Conservation (phyloP, 2,888 invertebrate species). For the Pseudoips prasinana region DNA sequence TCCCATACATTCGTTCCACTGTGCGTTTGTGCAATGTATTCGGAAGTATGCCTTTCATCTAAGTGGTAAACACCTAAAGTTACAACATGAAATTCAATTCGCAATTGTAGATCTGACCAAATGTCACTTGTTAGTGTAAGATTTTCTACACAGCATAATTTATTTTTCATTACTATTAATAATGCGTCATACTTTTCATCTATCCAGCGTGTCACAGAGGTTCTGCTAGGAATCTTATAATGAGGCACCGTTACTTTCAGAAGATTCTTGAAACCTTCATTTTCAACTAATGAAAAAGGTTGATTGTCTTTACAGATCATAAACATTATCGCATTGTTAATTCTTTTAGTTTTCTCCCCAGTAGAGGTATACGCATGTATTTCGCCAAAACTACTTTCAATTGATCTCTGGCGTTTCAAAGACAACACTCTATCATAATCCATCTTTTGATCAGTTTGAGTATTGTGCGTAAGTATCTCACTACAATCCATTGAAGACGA, state of each 20-base stretch:
- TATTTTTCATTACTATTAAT: constrained; percentile 32
- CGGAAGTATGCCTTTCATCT: constrained; percentile 43
- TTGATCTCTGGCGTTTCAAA: constrained; percentile 30
- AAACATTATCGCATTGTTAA: constrained; percentile 30
- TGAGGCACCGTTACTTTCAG: constrained; percentile 36
- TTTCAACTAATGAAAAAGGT: constrained; percentile 38
- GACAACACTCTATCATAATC: constrained; percentile 17
- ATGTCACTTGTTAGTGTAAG: constrained; percentile 41
- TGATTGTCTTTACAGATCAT: constrained; percentile 37
- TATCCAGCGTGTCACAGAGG: constrained; percentile 36
- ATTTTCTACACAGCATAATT: constrained; percentile 31
- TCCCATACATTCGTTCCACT: constrained; percentile 9
- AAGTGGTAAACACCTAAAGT: constrained; percentile 44
- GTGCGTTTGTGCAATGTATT: constrained; percentile 10
- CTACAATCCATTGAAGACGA: constrained; percentile 21
- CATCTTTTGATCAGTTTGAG: constrained; percentile 19
- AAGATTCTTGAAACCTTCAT: constrained; percentile 41
- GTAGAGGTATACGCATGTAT: constrained; percentile 20
- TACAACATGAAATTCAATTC: constrained; percentile 35
- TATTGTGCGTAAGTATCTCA: constrained; percentile 15
- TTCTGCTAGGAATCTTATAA: constrained; percentile 38
- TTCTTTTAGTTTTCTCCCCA: constrained; percentile 28
- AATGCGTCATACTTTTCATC: constrained; percentile 39
- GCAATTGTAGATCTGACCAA: constrained; percentile 36
- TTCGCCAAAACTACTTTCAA: constrained; percentile 26